Conservation (phyloP, 2,888 invertebrate genomes). For the Watsonalla cultraria region DNA sequence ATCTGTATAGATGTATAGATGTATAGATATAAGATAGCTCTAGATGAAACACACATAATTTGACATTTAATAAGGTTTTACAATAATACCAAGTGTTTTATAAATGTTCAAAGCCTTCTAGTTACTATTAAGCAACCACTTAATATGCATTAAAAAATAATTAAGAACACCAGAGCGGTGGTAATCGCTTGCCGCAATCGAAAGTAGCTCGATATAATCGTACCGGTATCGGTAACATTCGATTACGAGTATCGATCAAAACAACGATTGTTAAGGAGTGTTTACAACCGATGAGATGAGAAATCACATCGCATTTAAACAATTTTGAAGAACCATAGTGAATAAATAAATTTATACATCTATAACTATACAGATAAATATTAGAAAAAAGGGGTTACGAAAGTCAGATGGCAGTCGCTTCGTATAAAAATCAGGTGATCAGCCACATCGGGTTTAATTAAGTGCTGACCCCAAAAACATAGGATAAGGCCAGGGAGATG, state of each 20-base stretch:
- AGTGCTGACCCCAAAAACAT: no score
- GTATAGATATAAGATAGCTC: no score
- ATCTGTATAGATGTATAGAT: no score
- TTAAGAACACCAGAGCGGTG: slow-evolving; percentile 6
- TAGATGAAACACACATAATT: no score
- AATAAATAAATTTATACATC: no score
- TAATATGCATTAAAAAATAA: slow-evolving; percentile 14
- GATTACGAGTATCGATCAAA: neutral
- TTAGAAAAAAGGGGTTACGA: no score
- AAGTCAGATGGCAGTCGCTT: no score
- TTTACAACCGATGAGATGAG: neutral
- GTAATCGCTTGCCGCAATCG: slow-evolving; percentile 22
- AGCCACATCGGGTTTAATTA: no score
- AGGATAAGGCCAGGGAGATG: no score
- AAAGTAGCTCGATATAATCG: slow-evolving; percentile 27
- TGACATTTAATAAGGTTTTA: no score
- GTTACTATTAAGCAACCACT: neutral
- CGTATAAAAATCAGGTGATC: no score
- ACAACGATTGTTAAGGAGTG: neutral
- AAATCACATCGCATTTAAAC: neutral
- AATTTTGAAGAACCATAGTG: neutral
- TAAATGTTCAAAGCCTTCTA: neutral
- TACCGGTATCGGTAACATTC: slow-evolving; percentile 5
- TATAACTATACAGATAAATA: no score
- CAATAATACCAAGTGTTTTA: neutral